These are phyloP conservation scores for Catostomus latipinnis DNA, from an alignment of 2,797 vertebrate species.

Conservation along the genomic window DNA sequence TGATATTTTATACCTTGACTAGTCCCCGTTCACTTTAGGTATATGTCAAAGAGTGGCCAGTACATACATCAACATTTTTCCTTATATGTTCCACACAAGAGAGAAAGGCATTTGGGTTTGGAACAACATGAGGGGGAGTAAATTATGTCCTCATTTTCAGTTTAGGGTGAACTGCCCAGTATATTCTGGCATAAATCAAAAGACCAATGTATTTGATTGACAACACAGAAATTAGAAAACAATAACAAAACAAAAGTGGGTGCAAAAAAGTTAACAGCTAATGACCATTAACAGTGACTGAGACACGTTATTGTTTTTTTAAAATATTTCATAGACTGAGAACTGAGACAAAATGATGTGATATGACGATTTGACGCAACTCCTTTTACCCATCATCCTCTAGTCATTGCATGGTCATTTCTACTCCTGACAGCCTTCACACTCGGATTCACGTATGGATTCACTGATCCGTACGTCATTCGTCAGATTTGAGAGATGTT, in stretches of 20 bases:
- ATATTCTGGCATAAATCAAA: not conserved
- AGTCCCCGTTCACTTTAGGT: not conserved
- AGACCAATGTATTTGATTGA: not conserved
- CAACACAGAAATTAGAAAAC: not conserved
- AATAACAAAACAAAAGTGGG: not conserved
- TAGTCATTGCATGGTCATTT: constrained; percentile 6
- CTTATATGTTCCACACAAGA: not conserved
- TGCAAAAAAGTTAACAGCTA: not conserved
- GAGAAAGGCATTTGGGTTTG: not conserved
- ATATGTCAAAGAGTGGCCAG: not conserved
- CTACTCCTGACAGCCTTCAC: constrained; percentile 12
- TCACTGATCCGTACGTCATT: not conserved
- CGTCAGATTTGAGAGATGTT: not conserved
- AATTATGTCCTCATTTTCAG: not conserved
- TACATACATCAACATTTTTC: not conserved
- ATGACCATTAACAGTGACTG: not conserved
- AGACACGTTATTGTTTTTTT: not conserved
- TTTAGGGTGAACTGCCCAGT: not conserved
- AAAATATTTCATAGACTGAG: not conserved
- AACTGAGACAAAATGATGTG: not conserved
- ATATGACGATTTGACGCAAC: constrained; percentile 17
- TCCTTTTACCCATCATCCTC: not conserved
- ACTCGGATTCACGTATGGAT: not conserved
- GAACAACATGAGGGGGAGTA: too few species aligned
- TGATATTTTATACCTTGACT: too few species aligned